phyloP scores from a whole-genome alignment of 2,888 invertebrate species.

The Eupithecia vulgata region DNA sequence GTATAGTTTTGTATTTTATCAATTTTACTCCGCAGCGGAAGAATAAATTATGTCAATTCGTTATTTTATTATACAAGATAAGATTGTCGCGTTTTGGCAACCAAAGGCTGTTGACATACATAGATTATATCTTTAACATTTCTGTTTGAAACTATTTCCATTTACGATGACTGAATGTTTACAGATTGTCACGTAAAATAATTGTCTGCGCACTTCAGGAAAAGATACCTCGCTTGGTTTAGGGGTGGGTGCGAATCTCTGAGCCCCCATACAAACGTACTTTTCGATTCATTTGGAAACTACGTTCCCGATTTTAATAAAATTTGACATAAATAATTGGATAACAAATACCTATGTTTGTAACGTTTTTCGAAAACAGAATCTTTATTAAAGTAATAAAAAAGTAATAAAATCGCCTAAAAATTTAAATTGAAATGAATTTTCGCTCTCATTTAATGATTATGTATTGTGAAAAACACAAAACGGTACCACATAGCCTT shows the following conservation, averaged over 20 bases:
- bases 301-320: no score
- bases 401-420: no score
- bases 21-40: constrained; percentile 40
- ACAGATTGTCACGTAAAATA: constrained; percentile 8
- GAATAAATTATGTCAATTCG: constrained; percentile 45
- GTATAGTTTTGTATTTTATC: constrained; percentile 26
- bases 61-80: constrained; percentile 45
- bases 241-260: neutral
- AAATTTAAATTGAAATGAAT: no score
- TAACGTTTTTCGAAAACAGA: no score
- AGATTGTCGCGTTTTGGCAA: constrained; percentile 42
- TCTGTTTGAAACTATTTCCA: constrained; percentile 1
- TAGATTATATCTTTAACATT: constrained; percentile 24
- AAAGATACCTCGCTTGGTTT: neutral
- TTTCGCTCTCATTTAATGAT: no score
- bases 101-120: constrained; percentile 43
- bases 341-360: no score
- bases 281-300: no score
- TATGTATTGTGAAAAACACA: no score
- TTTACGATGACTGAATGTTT: neutral
- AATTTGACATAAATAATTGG: no score
- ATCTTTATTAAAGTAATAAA: no score
- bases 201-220: neutral
- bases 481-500: no score
- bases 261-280: no score